phyloP scores from a whole-genome alignment of 1,140 invertebrate species.

The Aphelenchoides besseyi region DNA sequence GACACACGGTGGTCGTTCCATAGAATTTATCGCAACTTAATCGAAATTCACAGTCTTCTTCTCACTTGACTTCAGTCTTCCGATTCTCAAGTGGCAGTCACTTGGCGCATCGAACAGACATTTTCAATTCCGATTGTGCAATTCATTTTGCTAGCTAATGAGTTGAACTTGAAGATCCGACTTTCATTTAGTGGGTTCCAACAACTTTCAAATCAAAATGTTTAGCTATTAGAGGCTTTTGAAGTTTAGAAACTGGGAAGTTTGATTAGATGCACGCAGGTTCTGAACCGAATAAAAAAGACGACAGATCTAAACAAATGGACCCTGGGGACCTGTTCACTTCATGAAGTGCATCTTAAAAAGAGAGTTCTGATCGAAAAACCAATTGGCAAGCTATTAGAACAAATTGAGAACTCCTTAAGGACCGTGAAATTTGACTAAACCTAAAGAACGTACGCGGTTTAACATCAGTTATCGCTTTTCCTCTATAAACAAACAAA shows the following conservation, averaged over 20 bases:
- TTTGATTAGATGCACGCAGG: not conserved
- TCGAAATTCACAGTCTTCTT: not conserved
- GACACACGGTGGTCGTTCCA: not conserved
- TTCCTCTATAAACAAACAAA: not conserved
- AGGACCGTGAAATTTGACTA: no score
- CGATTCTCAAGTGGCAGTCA: conserved; percentile 1
- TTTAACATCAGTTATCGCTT: not conserved
- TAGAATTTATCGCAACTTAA: not conserved
- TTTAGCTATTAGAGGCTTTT: no score
- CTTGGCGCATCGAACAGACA: no score
- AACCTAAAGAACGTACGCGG: no score
- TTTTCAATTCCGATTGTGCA: not conserved
- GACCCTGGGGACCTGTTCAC: not conserved
- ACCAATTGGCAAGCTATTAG: no score
- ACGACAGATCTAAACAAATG: not conserved
- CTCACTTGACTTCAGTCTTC: not conserved
- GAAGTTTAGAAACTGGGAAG: no score
- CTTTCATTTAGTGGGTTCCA: no score
- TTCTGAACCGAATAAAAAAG: not conserved
- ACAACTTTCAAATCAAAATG: no score
- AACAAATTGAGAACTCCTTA: no score
- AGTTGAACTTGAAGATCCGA: no score
- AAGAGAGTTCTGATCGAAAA: no score
- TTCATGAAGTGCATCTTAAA: not conserved
- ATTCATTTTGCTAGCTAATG: not conserved